These are phyloP conservation scores for Conomelus anceps DNA, from an alignment of 2,888 invertebrate species.

Conservation along the genomic window DNA sequence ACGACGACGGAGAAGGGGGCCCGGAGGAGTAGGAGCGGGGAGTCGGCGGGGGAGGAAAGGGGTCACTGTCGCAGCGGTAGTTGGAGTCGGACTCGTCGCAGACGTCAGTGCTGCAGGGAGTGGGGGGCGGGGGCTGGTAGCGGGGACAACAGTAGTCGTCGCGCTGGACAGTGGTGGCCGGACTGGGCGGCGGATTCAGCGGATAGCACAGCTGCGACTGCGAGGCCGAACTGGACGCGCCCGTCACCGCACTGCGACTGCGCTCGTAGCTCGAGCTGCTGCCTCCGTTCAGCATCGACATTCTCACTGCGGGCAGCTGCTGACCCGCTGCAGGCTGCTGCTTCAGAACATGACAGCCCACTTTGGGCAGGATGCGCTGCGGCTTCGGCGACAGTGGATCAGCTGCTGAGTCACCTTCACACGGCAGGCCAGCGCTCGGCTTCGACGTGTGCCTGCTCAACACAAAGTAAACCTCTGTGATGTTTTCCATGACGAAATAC, in stretches of 20 bases:
- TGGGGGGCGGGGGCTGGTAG: conserved; percentile 83
- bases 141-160: conserved; percentile 30
- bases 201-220: conserved; percentile 57
- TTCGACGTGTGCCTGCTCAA: neutral
- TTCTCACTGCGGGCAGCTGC: conserved; percentile 46
- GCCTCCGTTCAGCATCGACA: conserved; percentile 55
- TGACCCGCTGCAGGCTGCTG: conserved; percentile 5
- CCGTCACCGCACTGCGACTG: conserved; percentile 63
- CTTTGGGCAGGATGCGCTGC: conserved; percentile 26
- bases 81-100: conserved; percentile 82
- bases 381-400: conserved; percentile 56
- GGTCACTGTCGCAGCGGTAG: conserved; percentile 61
- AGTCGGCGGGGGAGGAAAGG: conserved; percentile 50
- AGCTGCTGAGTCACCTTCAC: conserved; percentile 52
- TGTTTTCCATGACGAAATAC: too few relatives aligned
- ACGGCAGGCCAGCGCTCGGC: conserved; percentile 18
- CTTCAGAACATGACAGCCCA: conserved; percentile 2
- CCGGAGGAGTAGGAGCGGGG: conserved; percentile 53
- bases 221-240: conserved; percentile 42
- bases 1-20: conserved; percentile 55
- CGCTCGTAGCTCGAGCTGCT: conserved; percentile 56
- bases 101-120: conserved; percentile 90
- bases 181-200: conserved; percentile 88
- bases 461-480: neutral
- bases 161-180: conserved; percentile 58